phyloP scores from a whole-genome alignment of 2,113 vertebrate species.

The Hippocampus comes region DNA sequence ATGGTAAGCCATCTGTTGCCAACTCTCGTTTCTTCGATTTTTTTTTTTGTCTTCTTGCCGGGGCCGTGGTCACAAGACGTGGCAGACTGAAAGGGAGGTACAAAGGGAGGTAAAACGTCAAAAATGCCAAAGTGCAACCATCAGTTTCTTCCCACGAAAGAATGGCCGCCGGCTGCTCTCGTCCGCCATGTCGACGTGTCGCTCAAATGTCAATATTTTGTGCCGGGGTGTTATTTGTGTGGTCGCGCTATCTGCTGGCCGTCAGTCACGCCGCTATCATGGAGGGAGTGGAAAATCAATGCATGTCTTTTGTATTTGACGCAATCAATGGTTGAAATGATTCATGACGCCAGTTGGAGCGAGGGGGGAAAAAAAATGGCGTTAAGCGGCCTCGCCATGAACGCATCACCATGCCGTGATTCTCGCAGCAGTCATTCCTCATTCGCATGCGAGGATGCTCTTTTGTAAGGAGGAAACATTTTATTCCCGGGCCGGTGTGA shows the following conservation, averaged over 20 bases:
- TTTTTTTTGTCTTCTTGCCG: no score
- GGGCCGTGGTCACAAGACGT: not conserved
- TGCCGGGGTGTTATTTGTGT: conserved; percentile 4
- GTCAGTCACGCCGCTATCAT: conserved; percentile 1
- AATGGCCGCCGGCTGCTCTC: not conserved
- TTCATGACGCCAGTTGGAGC: not conserved
- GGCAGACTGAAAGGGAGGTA: not conserved
- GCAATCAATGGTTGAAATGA: not conserved
- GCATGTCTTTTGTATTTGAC: conserved; percentile 1
- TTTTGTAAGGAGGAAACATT: not conserved
- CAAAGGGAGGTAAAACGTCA: not conserved
- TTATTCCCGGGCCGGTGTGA: no score
- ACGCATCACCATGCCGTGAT: not conserved
- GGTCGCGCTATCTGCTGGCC: not conserved
- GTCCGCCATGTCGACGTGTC: not conserved
- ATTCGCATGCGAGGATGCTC: not conserved
- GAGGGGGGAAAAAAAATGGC: not conserved
- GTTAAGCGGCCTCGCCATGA: not conserved
- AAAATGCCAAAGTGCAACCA: not conserved
- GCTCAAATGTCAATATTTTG: conserved; percentile 11
- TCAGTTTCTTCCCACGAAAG: not conserved
- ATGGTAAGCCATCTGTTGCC: no score
- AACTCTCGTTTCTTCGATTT: no score
- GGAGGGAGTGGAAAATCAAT: conserved; percentile 3
- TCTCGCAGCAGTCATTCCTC: not conserved